phyloP scores from a whole-genome alignment of 2,888 invertebrate species.

The Oegoconia quadripuncta region DNA sequence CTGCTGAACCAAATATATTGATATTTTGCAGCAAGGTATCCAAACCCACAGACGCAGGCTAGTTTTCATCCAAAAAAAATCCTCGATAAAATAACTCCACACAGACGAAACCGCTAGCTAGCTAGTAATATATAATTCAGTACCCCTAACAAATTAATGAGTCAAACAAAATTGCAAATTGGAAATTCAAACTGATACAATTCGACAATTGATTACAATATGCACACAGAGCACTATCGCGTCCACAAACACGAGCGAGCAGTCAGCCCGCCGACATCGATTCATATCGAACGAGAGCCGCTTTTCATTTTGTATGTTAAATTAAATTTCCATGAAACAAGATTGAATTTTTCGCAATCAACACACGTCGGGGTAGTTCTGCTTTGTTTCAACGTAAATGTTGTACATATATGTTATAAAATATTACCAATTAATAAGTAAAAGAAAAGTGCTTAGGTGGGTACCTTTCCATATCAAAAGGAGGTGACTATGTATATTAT shows the following conservation, averaged over 20 bases:
- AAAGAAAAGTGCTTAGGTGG: neutral
- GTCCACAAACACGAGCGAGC: constrained; percentile 73
- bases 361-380: constrained; percentile 50
- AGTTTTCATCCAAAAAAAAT: no score
- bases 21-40: no score
- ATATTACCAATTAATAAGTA: constrained; percentile 2
- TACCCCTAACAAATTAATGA: constrained; percentile 57
- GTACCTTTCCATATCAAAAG: neutral
- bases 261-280: constrained; percentile 66
- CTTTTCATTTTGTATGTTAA: constrained; percentile 78
- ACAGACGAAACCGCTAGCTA: no score
- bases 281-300: constrained; percentile 72
- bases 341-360: constrained; percentile 79
- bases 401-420: no score
- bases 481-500: constrained; percentile 26
- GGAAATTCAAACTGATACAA: constrained; percentile 69
- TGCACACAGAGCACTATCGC: constrained; percentile 68
- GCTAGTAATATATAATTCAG: no score
- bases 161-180: constrained; percentile 74
- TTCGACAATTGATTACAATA: constrained; percentile 76
- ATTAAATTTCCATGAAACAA: constrained; percentile 79
- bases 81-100: no score
- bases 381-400: no score
- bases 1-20: no score
- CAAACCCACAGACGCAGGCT: no score